Conservation (phyloP, 2,888 invertebrate genomes). For the Lacanobia oleracea region DNA sequence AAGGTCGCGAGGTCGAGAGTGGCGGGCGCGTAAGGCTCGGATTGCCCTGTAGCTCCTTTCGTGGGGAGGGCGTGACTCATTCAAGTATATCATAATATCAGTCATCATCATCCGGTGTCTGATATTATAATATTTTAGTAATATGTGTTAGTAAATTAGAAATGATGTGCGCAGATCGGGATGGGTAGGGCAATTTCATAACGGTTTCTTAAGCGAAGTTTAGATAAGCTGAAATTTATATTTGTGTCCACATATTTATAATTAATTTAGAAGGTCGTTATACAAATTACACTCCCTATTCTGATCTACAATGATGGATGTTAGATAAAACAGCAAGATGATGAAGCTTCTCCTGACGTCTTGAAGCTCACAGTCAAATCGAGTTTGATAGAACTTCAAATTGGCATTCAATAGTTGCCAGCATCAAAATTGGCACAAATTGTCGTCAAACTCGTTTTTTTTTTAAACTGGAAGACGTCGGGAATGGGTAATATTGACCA, state of each 20-base stretch:
- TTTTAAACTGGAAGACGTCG: neutral
- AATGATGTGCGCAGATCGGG: conserved; percentile 16
- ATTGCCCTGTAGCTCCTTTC: conserved; percentile 68
- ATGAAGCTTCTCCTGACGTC: conserved; percentile 11
- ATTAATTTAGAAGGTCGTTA: neutral
- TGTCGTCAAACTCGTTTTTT: neutral
- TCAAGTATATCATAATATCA: conserved; percentile 28
- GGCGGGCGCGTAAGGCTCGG: conserved; percentile 69
- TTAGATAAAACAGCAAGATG: neutral
- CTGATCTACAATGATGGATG: conserved; percentile 12
- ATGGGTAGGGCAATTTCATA: conserved; percentile 10
- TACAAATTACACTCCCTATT: conserved; percentile 2
- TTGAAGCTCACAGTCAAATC: neutral
- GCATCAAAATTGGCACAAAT: neutral
- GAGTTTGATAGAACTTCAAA: neutral
- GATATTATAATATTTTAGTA: conserved; percentile 34
- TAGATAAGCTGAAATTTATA: neutral
- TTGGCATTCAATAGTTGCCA: neutral
- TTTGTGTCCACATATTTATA: neutral
- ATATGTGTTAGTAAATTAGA: conserved; percentile 27
- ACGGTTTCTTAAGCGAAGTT: neutral
- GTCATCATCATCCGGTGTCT: conserved; percentile 26
- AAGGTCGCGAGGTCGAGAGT: conserved; percentile 76
- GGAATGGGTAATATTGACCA: neutral
- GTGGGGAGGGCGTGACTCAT: conserved; percentile 25